Evolutionary conservation across 2,888 invertebrate genomes (phyloP), one percentile per base, ranked within the genome.

Genomic region (Leptinotarsa haldemani): DNA sequence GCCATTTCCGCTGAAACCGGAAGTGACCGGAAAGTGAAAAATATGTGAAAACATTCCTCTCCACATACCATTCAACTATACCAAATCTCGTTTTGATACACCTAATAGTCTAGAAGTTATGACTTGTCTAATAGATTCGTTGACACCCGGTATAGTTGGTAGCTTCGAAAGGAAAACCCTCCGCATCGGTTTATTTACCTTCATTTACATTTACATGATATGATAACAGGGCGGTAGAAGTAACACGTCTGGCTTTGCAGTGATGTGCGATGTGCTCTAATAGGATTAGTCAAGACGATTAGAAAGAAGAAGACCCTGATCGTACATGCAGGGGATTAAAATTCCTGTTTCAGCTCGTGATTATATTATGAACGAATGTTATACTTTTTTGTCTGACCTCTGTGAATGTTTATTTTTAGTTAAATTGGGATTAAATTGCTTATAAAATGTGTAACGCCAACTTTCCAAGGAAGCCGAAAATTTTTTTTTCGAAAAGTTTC

Each of bases 261-360:
- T 56, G 22, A 56, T 56, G 56, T 56, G 56, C 20, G 15, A 56
- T 15, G 18, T 9, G 22, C 56, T 56, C 22, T 56, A 56, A 56
- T 56, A 15, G 25, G 56, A 56, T 56, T 56, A 56, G 56, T 56
- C 15, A 15, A 56, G 20, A 56, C 12, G 56, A 22, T 22, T 56
- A 22, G 56, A 56, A 56, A 13, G 56, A 56, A 56, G 56, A 56
- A 56, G 56, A 56, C 56, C 56, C 25, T 56, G 22, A 56, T 56
- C 3, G 13, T 56, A 20, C 56, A 56, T 56, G 56, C 56, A 22
- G 15, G 15, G 22, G 12, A 56, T 56, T 56, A 56, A 56, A 56
- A 56, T 12, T 12, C 15, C 56, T 22, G 13, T 56, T 20, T 56
- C 16, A 22, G 13, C 20, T 20, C 12, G 20, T 56, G 13, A 18